Evolutionary conservation across 2,113 vertebrate species (phyloP).

Genomic region (Lonchura striata): DNA sequence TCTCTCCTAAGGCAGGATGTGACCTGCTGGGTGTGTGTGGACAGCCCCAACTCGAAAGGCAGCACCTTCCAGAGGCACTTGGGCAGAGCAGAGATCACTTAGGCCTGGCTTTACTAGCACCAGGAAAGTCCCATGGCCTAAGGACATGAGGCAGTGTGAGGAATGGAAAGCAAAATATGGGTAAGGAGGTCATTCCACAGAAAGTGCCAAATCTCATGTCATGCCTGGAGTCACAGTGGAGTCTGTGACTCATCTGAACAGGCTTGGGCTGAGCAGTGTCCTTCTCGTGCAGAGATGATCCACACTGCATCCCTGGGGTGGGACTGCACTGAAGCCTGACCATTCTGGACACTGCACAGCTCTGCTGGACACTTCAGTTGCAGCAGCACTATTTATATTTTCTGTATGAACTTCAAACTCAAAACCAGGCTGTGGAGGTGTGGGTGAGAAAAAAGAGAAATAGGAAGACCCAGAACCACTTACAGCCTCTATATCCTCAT

Average conservation of each 20-base stretch:
- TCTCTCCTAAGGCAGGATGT: background rate
- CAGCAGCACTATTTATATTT: background rate
- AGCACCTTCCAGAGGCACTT: background rate
- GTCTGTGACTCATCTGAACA: background rate
- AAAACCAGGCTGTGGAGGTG: background rate
- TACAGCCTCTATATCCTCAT: slow-evolving; percentile 88
- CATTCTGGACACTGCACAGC: background rate
- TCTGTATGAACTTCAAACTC: background rate
- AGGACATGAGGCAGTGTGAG: background rate
- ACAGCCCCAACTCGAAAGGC: background rate
- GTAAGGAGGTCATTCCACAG: slow-evolving; percentile 16
- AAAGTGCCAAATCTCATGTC: background rate
- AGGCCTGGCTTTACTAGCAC: background rate
- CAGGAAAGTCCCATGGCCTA: background rate
- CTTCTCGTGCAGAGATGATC: background rate
- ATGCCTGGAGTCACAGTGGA: background rate
- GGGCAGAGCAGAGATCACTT: background rate
- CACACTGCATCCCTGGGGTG: background rate
- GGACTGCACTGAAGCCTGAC: background rate
- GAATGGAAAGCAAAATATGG: background rate
- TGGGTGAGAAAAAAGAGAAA: background rate
- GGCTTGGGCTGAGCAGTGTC: background rate
- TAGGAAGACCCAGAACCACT: slow-evolving; percentile 39
- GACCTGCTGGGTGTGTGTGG: background rate
- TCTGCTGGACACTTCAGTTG: background rate